Evolutionary conservation across 2,113 vertebrate genomes (phyloP).

Genomic region (Seriola aureovittata): DNA sequence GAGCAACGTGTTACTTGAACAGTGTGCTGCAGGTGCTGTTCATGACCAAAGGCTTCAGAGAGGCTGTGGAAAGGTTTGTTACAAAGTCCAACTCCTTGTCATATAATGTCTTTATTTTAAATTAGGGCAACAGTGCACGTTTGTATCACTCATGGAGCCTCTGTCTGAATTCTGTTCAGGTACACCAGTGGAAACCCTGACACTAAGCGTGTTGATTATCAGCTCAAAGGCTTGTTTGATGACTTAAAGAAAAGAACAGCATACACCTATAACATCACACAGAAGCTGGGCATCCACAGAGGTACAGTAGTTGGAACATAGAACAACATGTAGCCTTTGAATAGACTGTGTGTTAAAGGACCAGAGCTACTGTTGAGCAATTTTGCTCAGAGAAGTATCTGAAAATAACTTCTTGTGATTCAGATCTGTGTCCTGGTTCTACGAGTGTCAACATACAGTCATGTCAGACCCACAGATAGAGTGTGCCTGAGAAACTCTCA

Average conservation of each 20-base stretch:
- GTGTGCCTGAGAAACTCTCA: no score
- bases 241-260: accelerated
- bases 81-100: background rate
- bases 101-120: no score
- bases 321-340: background rate
- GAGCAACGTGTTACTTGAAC: slow-evolving; percentile 77
- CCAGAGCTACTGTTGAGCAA: no score
- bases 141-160: background rate
- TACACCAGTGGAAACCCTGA: background rate
- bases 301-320: slow-evolving; percentile 49
- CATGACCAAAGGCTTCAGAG: slow-evolving; percentile 70
- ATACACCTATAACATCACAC: slow-evolving; percentile 22
- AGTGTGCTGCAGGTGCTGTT: slow-evolving; percentile 78
- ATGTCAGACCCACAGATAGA: no score
- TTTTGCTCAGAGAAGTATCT: no score
- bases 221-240: slow-evolving; percentile 64
- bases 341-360: no score
- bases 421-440: no score
- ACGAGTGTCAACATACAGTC: no score
- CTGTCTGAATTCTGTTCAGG: background rate
- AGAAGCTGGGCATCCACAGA: slow-evolving; percentile 50
- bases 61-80: slow-evolving; percentile 62
- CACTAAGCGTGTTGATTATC: slow-evolving; percentile 10
- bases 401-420: no score
- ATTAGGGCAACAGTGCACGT: no score